Conservation (phyloP, 2,888 invertebrate genomes). For the Quadroppia sp. region DNA sequence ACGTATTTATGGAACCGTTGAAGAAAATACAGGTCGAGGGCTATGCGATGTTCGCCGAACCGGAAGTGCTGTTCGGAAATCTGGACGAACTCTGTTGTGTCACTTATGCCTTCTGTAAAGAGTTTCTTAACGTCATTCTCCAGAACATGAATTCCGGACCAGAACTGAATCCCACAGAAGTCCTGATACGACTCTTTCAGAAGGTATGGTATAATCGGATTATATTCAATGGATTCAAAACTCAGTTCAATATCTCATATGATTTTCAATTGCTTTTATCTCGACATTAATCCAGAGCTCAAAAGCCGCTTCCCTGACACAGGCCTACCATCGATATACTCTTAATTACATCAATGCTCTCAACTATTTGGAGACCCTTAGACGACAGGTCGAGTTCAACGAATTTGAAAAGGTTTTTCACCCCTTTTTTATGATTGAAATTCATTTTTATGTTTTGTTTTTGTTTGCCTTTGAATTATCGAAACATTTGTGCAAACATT, state of each 20-base stretch:
- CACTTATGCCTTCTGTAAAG: slow-evolving; percentile 60
- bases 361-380: slow-evolving; percentile 60
- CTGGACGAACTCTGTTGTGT: slow-evolving; percentile 61
- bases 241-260: background rate
- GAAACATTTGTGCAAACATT: too few relatives aligned
- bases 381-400: slow-evolving; percentile 60
- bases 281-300: slow-evolving; percentile 52
- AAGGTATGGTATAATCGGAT: slow-evolving; percentile 52
- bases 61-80: slow-evolving; percentile 62
- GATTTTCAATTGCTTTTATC: slow-evolving; percentile 41
- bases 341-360: slow-evolving; percentile 63
- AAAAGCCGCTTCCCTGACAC: slow-evolving; percentile 56
- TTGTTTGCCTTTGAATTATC: too few relatives aligned
- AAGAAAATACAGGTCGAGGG: slow-evolving; percentile 64
- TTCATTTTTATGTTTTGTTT: too few relatives aligned
- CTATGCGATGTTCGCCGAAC: slow-evolving; percentile 62
- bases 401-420: slow-evolving; percentile 61
- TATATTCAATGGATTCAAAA: background rate
- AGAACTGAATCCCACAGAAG: slow-evolving; percentile 57
- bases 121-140: slow-evolving; percentile 58
- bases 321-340: slow-evolving; percentile 62
- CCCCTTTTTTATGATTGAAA: too few relatives aligned
- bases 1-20: slow-evolving; percentile 63
- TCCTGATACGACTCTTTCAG: slow-evolving; percentile 59
- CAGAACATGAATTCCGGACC: slow-evolving; percentile 53